These are phyloP conservation scores for Capitella teleta DNA, from an alignment of 1,140 invertebrate genomes.

Conservation along the genomic window DNA sequence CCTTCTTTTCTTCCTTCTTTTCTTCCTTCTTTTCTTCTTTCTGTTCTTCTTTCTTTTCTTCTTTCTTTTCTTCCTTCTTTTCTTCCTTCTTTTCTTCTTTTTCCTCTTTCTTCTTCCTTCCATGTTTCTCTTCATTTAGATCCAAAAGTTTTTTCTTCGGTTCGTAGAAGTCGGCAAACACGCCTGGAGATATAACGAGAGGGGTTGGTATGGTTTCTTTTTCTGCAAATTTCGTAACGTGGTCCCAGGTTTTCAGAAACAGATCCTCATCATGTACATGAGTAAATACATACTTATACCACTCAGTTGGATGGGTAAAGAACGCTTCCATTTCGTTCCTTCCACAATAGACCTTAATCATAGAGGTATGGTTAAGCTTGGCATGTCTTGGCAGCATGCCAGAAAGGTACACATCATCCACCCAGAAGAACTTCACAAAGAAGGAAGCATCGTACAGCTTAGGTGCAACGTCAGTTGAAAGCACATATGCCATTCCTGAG, in stretches of 20 bases:
- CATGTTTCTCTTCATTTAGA: background rate
- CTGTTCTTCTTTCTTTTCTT: background rate
- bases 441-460: constrained; percentile 9
- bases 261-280: background rate
- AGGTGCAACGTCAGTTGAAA: constrained; percentile 9
- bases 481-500: constrained; percentile 11
- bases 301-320: background rate
- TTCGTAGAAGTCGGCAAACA: too few relatives aligned
- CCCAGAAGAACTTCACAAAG: constrained; percentile 17
- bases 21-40: background rate
- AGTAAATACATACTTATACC: background rate
- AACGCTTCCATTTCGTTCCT: too few relatives aligned
- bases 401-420: constrained; percentile 18
- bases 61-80: background rate
- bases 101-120: background rate
- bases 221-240: background rate
- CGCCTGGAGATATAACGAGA: too few relatives aligned
- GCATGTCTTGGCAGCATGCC: constrained; percentile 9
- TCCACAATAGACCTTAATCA: too few relatives aligned
- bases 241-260: background rate
- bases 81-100: background rate
- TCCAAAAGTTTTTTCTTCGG: background rate
- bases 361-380: background rate
- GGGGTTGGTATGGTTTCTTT: background rate
- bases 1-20: background rate